phyloP scores from a whole-genome alignment of 2,888 invertebrate species.

The Serripes groenlandicus region DNA sequence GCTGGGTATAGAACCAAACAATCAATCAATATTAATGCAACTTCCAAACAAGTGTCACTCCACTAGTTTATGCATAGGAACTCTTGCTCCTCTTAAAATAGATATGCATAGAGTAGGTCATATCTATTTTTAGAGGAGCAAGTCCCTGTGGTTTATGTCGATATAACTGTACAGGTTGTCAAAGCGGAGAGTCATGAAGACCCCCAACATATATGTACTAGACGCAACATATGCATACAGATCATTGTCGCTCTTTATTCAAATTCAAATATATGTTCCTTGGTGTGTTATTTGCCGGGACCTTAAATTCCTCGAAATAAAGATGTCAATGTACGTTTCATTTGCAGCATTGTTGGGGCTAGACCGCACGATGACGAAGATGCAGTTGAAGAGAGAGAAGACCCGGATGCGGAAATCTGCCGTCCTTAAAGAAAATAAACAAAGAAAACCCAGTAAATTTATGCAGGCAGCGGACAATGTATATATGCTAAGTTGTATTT shows the following conservation, averaged over 20 bases:
- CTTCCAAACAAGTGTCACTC: too few relatives aligned
- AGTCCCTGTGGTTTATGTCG: too few relatives aligned
- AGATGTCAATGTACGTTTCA: neutral
- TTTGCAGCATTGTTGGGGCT: slow-evolving; percentile 54
- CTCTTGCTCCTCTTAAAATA: too few relatives aligned
- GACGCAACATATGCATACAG: neutral
- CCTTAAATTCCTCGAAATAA: neutral
- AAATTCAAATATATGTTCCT: neutral
- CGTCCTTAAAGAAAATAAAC: neutral
- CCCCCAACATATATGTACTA: too few relatives aligned
- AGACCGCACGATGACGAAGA: slow-evolving; percentile 59
- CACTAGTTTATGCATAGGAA: too few relatives aligned
- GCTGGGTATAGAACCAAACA: too few relatives aligned
- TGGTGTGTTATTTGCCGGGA: neutral
- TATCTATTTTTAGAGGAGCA: too few relatives aligned
- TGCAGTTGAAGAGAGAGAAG: slow-evolving; percentile 54
- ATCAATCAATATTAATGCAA: too few relatives aligned
- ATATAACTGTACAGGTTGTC: too few relatives aligned
- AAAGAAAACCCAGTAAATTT: slow-evolving; percentile 25
- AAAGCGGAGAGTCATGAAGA: too few relatives aligned
- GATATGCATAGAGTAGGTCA: too few relatives aligned
- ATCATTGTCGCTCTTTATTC: neutral
- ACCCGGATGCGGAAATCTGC: slow-evolving; percentile 32
- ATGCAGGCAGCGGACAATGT: slow-evolving; percentile 43
- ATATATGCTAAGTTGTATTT: neutral